Evolutionary conservation across 1,140 invertebrate genomes (phyloP).

Genomic region (Dolichoris vasculosae): DNA sequence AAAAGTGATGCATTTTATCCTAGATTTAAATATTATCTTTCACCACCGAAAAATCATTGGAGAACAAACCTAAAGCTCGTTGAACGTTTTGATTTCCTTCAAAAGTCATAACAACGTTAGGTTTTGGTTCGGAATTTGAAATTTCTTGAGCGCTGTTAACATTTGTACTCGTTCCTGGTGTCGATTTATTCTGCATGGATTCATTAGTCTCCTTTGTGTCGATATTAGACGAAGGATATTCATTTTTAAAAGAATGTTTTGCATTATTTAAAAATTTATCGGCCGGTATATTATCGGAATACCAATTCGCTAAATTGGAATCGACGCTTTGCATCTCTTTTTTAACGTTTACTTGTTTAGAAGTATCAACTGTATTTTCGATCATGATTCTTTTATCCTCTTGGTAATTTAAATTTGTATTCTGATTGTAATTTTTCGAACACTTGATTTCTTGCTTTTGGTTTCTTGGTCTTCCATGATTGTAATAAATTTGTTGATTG

Average conservation of each 20-base stretch:
- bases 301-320: background rate
- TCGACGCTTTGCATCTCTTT: background rate
- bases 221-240: too few relatives aligned
- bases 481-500: conserved; percentile 2
- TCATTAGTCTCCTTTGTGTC: background rate
- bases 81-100: conserved; percentile 44
- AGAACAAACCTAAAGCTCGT: conserved; percentile 40
- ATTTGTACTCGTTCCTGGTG: background rate
- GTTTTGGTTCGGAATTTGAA: conserved; percentile 7
- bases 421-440: background rate
- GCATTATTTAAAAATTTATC: background rate
- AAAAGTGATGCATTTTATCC: too few relatives aligned
- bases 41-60: background rate
- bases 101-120: conserved; percentile 39
- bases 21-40: background rate
- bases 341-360: background rate
- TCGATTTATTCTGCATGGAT: background rate
- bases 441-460: background rate
- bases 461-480: background rate
- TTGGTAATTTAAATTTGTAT: background rate
- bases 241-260: background rate
- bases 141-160: background rate
- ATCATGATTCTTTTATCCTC: background rate
- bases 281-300: too few relatives aligned
- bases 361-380: background rate